Evolutionary conservation across 1,140 invertebrate genomes (phyloP), one percentile per base, ranked within the genome.

Genomic region (Drosophila truncata): DNA sequence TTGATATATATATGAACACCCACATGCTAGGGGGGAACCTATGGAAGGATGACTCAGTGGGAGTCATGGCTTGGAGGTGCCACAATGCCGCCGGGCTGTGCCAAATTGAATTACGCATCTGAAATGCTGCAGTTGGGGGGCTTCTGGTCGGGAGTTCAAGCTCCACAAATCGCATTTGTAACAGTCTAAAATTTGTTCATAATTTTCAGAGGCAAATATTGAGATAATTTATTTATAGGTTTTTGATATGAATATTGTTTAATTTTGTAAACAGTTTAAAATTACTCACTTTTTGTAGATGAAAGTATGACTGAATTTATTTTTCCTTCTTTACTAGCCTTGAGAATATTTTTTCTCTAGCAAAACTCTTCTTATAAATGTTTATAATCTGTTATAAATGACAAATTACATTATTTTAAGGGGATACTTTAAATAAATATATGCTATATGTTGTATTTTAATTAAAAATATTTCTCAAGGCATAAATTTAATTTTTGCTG

Each of bases 31-130:
- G 27, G 31, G 37, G 39, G 20, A 16, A 11, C 42, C 65, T 20
- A n/a, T 5, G 27, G 25, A 59, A 63, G 80, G n/a, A 59, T 83
- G 81, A 83, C 46, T 83, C 81, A 83, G 70, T 31, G 14, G 61
- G n/a, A 58, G 62, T 42, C 35, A 35, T 16, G 69, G 44, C 20
- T 50, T 72, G 35, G n/a, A 72, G 44, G 41, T 41, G 57, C 35
- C 58, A 63, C 35, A n/a, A 1, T 29, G 42, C 41, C 50, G 25
- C 39, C 42, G 52, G 27, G 13, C 47, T 18, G 14, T 54, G 16
- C 57, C 78, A 74, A 74, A 74, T 74, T 74, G 20, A 74, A 74
- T 74, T 74, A 74, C 58, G 27, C 47, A 54, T 63, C 58, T 10
- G 46, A 23, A 46, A 3, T 33, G 25, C 8, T 62, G 58, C 71